Evolutionary conservation across 2,888 invertebrate species (phyloP), one percentile per base, ranked within the genome.

Genomic region (Malachius bipustulatus): DNA sequence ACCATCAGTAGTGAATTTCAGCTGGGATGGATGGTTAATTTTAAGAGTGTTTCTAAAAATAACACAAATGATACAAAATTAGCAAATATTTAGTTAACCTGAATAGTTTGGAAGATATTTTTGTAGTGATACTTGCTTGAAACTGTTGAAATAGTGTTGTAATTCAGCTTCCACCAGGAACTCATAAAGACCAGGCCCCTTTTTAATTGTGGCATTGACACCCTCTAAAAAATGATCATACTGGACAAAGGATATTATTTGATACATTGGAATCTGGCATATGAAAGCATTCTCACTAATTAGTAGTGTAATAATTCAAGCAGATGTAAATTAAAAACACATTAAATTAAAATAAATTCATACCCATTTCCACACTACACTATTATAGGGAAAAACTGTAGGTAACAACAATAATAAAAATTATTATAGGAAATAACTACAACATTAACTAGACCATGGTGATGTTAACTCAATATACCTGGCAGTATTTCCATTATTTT

Each of bases 161-260:
- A 96, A 72, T 62, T 94, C 93, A 29, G 93, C 90, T 68, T 93
- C 91, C 57, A 84, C 78, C 46, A 96, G 76, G 65, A 94, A 94
- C 62, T 90, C 91, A 59, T 82, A 82, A 44, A 84, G 69, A 45
- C 81, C 81, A 30, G 75, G 76, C 26, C 75, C 75, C 47, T 63
- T 63, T 48, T 60, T 62, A 32, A 60, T 49, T 26, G 60, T 53
- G 33, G 58, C 54, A 51, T 57, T 59, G 19, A 56, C 44, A 39
- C 54, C 55, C 47, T 56, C 55, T 56, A 43, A 37, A 50, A 50
- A 39, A 10, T 14, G 11, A 30, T n/a, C 2, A 16, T 19, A 16
- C 12, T 28, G 3, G 30, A 35, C 24, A 19, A 19, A 19, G 24
- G n/a, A 8, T 19, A 19, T n/a, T 19, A 8, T 8, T 8, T 6